A percentile compares a stretch with the other conserved stretches of the same genome.
Conservation (phyloP, 64 coral and sea anemone species). For the Porites australiensis region DNA sequence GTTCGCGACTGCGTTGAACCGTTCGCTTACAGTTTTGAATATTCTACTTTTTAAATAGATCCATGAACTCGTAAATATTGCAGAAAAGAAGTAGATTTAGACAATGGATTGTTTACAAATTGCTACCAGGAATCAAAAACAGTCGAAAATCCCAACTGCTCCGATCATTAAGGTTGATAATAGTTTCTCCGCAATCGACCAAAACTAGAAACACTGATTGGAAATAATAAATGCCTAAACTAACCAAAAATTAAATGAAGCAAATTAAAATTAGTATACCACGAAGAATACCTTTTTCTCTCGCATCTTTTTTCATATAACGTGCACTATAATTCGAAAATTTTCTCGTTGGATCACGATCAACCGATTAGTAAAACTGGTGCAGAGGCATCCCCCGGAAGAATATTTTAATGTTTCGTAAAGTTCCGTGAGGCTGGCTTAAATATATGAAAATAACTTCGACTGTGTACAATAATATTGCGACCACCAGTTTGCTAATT, state of each 20-base stretch:
- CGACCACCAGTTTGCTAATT: conserved; percentile 14
- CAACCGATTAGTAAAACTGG: too few species aligned
- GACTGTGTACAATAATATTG: conserved; percentile 31
- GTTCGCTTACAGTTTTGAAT: not conserved
- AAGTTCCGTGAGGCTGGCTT: not conserved
- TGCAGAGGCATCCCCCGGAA: too few species aligned
- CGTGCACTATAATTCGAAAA: not conserved
- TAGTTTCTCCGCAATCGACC: not conserved
- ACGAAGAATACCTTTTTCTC: not conserved
- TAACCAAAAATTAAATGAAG: not conserved
- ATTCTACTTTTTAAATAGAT: conserved; percentile 17
- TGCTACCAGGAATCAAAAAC: conserved; percentile 53
- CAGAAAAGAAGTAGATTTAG: conserved; percentile 36
- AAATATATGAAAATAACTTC: conserved; percentile 4
- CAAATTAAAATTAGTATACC: not conserved
- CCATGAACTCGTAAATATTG: conserved; percentile 31
- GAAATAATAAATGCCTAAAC: not conserved
- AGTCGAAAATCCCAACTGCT: conserved; percentile 35
- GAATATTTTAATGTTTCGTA: not conserved
- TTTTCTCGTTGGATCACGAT: too few species aligned
- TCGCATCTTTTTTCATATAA: not conserved
- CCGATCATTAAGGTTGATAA: conserved; percentile 12
- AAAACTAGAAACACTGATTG: not conserved
- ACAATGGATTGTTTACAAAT: conserved; percentile 62
- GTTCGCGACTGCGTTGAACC: not conserved